A percentile compares a stretch with the other conserved stretches of the same genome.
These are phyloP conservation scores for Melipona quadrifasciata DNA, from an alignment of 1,140 invertebrate genomes.

Conservation along the genomic window DNA sequence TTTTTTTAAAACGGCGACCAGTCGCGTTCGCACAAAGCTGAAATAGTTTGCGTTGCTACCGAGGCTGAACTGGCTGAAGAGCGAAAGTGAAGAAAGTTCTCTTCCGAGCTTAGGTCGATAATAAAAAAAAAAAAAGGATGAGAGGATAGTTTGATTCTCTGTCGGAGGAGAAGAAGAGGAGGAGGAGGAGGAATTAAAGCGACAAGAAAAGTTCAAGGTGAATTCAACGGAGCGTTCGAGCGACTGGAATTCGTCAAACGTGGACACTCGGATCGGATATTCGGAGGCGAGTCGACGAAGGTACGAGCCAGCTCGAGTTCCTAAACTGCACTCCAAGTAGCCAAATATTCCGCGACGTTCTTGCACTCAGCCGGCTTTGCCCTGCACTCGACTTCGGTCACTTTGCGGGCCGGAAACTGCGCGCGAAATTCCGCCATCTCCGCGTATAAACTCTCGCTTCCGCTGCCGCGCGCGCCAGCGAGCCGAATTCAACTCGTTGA, in stretches of 20 bases:
- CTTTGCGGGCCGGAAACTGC: constrained; percentile 42
- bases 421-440: constrained; percentile 38
- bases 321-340: constrained; percentile 56
- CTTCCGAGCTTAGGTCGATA: too few relatives aligned
- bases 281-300: constrained; percentile 1
- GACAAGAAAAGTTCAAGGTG: neutral
- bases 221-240: neutral
- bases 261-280: constrained; percentile 10
- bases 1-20: neutral
- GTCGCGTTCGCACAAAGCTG: too few relatives aligned
- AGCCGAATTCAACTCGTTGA: constrained; percentile 44
- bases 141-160: too few relatives aligned
- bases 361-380: constrained; percentile 57
- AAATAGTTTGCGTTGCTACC: too few relatives aligned
- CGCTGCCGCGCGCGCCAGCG: neutral
- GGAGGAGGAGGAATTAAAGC: too few relatives aligned
- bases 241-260: constrained; percentile 23
- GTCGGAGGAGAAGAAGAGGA: too few relatives aligned
- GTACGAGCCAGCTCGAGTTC: constrained; percentile 37
- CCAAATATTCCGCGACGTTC: constrained; percentile 61
- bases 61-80: too few relatives aligned
- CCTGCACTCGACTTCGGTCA: constrained; percentile 55
- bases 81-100: too few relatives aligned
- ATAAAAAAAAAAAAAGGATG: too few relatives aligned
- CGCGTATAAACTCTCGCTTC: constrained; percentile 26